Evolutionary conservation across 2,888 invertebrate species (phyloP).

Genomic region (Chalcosyrphus nemorum): DNA sequence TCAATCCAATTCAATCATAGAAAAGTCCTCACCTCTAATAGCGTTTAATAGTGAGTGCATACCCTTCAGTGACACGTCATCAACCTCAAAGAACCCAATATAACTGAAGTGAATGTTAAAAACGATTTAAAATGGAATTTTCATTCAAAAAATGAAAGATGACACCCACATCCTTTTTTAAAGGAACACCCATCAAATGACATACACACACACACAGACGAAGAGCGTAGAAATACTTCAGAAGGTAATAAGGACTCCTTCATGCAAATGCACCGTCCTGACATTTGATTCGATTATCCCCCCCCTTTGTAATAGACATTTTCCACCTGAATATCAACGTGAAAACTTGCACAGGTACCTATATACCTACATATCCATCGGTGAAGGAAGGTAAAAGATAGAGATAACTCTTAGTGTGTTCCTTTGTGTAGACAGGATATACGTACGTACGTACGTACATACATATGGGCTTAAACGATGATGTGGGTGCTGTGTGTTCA

Average conservation of each 20-base stretch:
- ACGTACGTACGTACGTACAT: background rate
- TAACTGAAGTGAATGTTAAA: background rate
- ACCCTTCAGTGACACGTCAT: background rate
- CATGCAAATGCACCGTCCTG: conserved; percentile 66
- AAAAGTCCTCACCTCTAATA: no score
- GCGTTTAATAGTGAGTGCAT: background rate
- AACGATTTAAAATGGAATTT: conserved; percentile 22
- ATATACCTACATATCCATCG: no score
- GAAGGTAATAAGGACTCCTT: conserved; percentile 43
- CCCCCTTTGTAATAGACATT: conserved; percentile 58
- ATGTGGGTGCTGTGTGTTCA: background rate
- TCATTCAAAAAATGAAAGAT: conserved; percentile 23
- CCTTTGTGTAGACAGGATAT: conserved; percentile 6
- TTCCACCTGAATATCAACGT: conserved; percentile 58
- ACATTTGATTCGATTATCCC: conserved; percentile 69
- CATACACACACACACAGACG: conserved; percentile 4
- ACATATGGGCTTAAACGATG: background rate
- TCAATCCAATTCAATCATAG: no score
- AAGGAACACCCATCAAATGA: background rate
- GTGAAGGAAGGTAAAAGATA: background rate
- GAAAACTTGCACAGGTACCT: conserved; percentile 26
- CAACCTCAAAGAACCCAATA: background rate
- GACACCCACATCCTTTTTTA: background rate
- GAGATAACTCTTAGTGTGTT: background rate
- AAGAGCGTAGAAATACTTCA: conserved; percentile 6